phyloP scores from a whole-genome alignment of 2,113 vertebrate genomes.

The Caranx ignobilis region DNA sequence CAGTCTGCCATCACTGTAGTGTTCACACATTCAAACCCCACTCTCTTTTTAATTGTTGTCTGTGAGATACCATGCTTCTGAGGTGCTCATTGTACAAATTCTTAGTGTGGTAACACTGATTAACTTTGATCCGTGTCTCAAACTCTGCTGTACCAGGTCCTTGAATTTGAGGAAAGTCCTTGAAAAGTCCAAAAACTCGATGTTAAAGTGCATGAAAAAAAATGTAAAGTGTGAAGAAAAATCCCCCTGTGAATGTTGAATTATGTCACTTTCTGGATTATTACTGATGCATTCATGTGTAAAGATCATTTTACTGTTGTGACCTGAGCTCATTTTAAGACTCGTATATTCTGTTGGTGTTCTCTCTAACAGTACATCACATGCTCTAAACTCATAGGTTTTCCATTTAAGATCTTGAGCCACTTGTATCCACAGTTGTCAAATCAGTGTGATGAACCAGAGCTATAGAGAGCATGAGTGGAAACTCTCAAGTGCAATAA shows the following conservation, averaged over 20 bases:
- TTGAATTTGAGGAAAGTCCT: too few relatives aligned
- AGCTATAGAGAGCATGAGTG: neutral
- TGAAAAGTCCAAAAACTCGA: too few relatives aligned
- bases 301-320: neutral
- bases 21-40: too few relatives aligned
- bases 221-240: neutral
- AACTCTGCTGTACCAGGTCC: too few relatives aligned
- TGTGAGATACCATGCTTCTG: too few relatives aligned
- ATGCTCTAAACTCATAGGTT: neutral
- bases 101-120: too few relatives aligned
- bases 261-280: neutral
- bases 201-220: too few relatives aligned
- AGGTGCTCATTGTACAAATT: too few relatives aligned
- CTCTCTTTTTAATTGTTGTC: too few relatives aligned
- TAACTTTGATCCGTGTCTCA: too few relatives aligned
- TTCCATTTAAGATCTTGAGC: neutral
- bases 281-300: neutral
- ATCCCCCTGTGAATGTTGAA: neutral
- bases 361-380: neutral
- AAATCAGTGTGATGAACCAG: neutral
- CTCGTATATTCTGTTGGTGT: neutral
- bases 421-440: neutral
- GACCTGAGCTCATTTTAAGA: neutral
- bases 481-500: too few relatives aligned
- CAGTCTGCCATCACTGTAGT: too few relatives aligned